Evolutionary conservation across 2,113 vertebrate species (phyloP).

Genomic region (Pyrgilauda ruficollis): DNA sequence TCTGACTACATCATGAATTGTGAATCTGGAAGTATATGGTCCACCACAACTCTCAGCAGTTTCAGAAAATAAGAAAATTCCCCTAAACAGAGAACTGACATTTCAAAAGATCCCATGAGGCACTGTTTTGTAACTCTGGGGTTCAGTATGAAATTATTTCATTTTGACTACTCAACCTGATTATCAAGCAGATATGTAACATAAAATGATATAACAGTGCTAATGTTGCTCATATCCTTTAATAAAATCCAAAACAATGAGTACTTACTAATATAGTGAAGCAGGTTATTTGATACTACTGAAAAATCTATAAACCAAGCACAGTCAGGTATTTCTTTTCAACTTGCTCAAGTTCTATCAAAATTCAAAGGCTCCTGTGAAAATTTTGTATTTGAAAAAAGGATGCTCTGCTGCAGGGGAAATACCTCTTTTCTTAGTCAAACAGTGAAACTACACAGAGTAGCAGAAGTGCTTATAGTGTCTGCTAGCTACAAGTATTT

Average conservation of each 20-base stretch:
- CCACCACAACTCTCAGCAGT: background rate
- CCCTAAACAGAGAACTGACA: background rate
- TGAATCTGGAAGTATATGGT: background rate
- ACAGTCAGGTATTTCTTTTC: background rate
- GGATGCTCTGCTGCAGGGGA: background rate
- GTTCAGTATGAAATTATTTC: background rate
- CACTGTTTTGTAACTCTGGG: background rate
- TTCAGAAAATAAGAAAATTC: background rate
- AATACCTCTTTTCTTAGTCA: background rate
- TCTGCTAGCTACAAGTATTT: background rate
- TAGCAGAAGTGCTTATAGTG: background rate
- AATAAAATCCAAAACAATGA: background rate
- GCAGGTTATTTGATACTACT: background rate
- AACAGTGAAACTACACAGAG: background rate
- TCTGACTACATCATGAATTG: background rate
- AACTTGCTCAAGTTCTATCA: background rate
- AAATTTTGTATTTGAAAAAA: background rate
- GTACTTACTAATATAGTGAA: background rate
- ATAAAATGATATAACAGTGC: background rate
- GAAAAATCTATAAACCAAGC: background rate
- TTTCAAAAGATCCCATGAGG: background rate
- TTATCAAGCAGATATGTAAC: background rate
- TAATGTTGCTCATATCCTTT: background rate
- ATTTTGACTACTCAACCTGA: background rate
- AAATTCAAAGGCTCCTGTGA: background rate